phyloP scores from a whole-genome alignment of 2,888 invertebrate species.

The Dicyrtomina minuta region DNA sequence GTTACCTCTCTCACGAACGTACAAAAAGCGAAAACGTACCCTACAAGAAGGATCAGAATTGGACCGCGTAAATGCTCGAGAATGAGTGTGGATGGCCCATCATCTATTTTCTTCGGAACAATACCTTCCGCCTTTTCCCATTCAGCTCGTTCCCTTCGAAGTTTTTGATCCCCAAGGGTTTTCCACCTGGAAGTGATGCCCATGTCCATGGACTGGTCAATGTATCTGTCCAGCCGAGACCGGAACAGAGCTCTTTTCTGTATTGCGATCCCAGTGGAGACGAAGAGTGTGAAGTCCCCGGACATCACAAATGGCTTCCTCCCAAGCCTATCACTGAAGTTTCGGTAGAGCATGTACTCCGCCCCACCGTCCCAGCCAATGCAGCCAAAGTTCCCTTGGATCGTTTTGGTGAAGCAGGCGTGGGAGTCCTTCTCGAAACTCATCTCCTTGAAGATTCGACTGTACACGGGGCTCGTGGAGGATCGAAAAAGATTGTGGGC shows the following conservation, averaged over 20 bases:
- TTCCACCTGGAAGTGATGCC: not conserved
- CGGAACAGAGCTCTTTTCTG: conserved; percentile 14
- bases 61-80: conserved; percentile 1
- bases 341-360: conserved; percentile 8
- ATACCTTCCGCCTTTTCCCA: not conserved
- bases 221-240: not conserved
- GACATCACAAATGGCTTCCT: not conserved
- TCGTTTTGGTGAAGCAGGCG: not conserved
- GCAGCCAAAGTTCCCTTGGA: not conserved
- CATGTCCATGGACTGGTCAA: not conserved
- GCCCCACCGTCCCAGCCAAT: conserved; percentile 11
- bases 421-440: not conserved
- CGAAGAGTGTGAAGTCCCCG: conserved; percentile 13
- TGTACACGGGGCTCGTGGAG: conserved; percentile 2
- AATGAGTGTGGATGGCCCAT: conserved; percentile 2
- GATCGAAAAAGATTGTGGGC: conserved; percentile 14
- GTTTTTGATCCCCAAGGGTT: not conserved
- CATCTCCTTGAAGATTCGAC: conserved; percentile 4
- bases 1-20: not conserved
- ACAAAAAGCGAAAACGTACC: not conserved
- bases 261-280: conserved; percentile 1
- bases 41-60: not conserved
- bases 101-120: not conserved
- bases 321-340: not conserved
- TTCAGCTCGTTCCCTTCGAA: not conserved